Evolutionary conservation across 2,113 vertebrate genomes (phyloP), one percentile per base, ranked within the genome.

Genomic region (Girardinichthys multiradiatus): DNA sequence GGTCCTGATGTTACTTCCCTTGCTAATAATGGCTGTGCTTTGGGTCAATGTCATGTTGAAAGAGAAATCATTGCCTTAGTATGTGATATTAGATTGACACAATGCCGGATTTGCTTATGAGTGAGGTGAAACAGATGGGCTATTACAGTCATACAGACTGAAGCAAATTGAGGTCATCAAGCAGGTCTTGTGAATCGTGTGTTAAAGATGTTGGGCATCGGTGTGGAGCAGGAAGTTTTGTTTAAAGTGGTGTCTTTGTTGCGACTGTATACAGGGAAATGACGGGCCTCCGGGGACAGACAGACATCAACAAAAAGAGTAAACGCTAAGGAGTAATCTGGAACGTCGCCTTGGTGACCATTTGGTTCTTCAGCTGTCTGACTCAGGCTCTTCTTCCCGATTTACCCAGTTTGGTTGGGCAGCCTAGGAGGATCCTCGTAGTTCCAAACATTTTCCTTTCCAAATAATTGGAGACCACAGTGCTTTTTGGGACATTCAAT

Each of bases 161-260:
- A 78, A 86, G 84, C 88, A 89, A 89, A 91, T 86, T 88, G 90
- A 87, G 91, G 86, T 92, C 87, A 86, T 48, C n/a, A 12, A 81
- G 78, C 80, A 72, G 90, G 88, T 86, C 86, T 76, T 48, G 39
- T 74, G 85, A 76, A 91, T 84, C 64, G 76, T 63, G 82, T 45
- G 54, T 73, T 82, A 2, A 8, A 84, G 74, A 67, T 75, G 73
- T 29, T 24, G 60, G 59, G 51, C 51, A 19, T 29, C 29, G 17
- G 51, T 10, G 74, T 26, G 1, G 42, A 66, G 64, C 68, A 27
- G 79, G 75, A 78, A 76, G 77, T 87, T 84, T 77, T 65, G 74
- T 84, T 88, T 86, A 78, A 89, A 87, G 84, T 79, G 66, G 75
- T 58, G 77, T 86, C 57, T 84, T 72, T 60, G 57, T n/a, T 69